Base-by-base conservation (phyloP, 2,113 vertebrate genomes). In the Cyanocitta stelleri region DNA sequence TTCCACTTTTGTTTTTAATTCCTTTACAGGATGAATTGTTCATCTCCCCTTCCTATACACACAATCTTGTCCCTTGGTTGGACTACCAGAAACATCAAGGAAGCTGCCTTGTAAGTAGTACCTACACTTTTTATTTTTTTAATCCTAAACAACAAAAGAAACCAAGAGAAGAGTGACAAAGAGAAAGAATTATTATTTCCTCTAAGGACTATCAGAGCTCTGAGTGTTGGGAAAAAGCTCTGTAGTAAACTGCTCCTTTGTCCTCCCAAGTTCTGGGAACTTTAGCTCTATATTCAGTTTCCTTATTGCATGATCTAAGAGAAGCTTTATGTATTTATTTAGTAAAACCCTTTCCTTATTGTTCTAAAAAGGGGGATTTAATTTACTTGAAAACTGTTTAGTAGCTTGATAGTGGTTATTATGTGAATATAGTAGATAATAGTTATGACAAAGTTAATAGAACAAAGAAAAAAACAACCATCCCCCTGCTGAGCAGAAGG, bases 1-100 rank as follows among this genome's bases (percentile, higher is more conserved):
- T 92, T 87, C 90, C 43, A 67, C 46, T 95, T 94, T 89, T 90
- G 85, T 59, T 88, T 95, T 88, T 81, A 93, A 90, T 88, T 95
- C 90, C 62, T 87, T 93, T 92, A 49, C 73, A 92, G 66, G 62
- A 74, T 88, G 86, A 89, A 90, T 87, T 90, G 80, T 72, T 96
- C 64, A 19, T 61, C 69, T 92, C 62, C 69, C 39, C 13, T 95
- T 96, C 74, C 67, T 61, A 41, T 14, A 48, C 39, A 58, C 16
- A 66, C 54, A 62, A 23, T 63, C 68, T 76, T 74, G 54, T 81
- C 78, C 74, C 67, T 87, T 81, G 51, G 52, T 68, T 91, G 52
- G 92, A 83, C 87, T 83, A 85, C n/a, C 44, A 93, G 86, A 71
- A 95, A 84, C 81, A 73, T 88, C 92, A 85, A 90, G 88, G 85